Evolutionary conservation across 2,797 vertebrate genomes (phyloP).

Genomic region (Botia kubotai): DNA sequence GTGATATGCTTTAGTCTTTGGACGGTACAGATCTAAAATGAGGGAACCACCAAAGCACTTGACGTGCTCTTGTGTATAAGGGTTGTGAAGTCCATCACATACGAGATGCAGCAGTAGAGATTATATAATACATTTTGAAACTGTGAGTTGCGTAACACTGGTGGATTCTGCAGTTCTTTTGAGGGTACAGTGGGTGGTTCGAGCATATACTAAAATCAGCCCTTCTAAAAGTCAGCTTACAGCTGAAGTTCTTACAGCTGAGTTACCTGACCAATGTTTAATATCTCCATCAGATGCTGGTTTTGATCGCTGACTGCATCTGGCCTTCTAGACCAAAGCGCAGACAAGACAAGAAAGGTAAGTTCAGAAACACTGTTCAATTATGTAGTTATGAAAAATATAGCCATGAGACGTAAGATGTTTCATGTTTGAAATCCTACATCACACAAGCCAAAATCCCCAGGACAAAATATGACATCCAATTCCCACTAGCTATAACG

Average conservation of each 20-base stretch:
- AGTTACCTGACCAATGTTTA: background rate
- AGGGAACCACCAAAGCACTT: constrained; percentile 8
- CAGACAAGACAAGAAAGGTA: constrained; percentile 53
- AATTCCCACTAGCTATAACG: background rate
- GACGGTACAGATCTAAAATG: too few species aligned
- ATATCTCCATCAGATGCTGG: constrained; percentile 62
- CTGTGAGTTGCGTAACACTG: constrained; percentile 50
- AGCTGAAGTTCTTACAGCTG: background rate
- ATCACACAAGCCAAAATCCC: background rate
- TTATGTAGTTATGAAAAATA: too few species aligned
- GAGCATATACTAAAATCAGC: constrained; percentile 2
- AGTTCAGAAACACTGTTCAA: constrained; percentile 9
- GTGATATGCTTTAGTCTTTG: constrained; percentile 6
- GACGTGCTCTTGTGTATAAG: constrained; percentile 27
- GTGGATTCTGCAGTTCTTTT: constrained; percentile 35
- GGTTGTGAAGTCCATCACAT: background rate
- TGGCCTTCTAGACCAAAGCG: constrained; percentile 62
- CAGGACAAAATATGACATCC: background rate
- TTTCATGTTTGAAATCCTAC: background rate
- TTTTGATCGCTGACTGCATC: constrained; percentile 66
- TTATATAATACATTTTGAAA: constrained; percentile 53
- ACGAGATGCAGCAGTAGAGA: constrained; percentile 39
- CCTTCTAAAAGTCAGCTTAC: constrained; percentile 46
- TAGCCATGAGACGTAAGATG: background rate
- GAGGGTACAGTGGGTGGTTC: constrained; percentile 56